phyloP scores from a whole-genome alignment of 2,888 invertebrate genomes.

The Sylvicola cinctus region DNA sequence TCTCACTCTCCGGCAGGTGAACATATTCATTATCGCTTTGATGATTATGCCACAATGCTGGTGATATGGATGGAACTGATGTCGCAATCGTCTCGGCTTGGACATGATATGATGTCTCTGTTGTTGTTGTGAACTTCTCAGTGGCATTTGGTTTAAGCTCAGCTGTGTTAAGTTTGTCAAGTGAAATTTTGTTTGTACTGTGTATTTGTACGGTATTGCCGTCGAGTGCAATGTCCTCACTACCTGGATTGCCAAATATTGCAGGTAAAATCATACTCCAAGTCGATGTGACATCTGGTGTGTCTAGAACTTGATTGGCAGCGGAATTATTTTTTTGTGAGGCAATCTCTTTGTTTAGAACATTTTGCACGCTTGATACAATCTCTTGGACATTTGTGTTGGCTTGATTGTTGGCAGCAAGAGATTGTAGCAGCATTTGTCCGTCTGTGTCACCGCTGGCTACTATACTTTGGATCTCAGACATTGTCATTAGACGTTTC shows the following conservation, averaged over 20 bases:
- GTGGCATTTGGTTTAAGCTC: not conserved
- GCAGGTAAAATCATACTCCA: conserved; percentile 71
- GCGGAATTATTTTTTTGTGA: conserved; percentile 35
- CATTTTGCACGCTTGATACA: conserved; percentile 63
- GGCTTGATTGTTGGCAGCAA: conserved; percentile 23
- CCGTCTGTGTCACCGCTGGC: conserved; percentile 59
- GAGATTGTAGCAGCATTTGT: conserved; percentile 22
- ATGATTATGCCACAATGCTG: no score
- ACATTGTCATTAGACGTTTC: conserved; percentile 62
- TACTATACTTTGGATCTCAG: conserved; percentile 68
- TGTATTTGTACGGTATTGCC: not conserved
- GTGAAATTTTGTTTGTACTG: no score
- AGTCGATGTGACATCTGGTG: conserved; percentile 50
- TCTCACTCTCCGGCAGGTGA: no score
- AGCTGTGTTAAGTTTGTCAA: not conserved
- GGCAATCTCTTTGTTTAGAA: conserved; percentile 53
- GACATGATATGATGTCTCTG: not conserved
- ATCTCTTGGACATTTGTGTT: conserved; percentile 57
- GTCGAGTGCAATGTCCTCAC: conserved; percentile 27
- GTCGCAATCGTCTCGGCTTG: no score
- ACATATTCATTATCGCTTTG: no score
- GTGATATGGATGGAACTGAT: no score
- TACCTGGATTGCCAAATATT: conserved; percentile 50
- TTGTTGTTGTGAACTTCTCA: not conserved
- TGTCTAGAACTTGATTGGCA: conserved; percentile 32